Conservation (phyloP, 2,888 invertebrate genomes). For the Pterostichus madidus region DNA sequence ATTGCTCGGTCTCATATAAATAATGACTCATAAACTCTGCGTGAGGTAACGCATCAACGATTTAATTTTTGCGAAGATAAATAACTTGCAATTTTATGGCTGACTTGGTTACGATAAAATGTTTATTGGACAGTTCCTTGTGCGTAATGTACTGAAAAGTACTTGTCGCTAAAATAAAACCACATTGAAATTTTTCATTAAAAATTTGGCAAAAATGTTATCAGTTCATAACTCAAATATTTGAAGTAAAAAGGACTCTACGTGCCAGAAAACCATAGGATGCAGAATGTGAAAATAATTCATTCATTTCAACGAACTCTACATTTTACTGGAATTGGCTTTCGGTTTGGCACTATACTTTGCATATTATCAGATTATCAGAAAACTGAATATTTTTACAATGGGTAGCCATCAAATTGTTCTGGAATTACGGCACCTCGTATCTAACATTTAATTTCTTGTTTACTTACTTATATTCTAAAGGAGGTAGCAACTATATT, state of each 20-base stretch:
- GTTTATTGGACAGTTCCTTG: neutral
- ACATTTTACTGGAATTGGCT: neutral
- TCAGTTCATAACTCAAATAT: neutral
- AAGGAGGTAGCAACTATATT: no score
- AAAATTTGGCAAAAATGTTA: neutral
- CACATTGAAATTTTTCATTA: constrained; percentile 5
- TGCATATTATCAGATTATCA: no score
- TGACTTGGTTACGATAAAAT: neutral
- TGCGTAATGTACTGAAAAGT: neutral
- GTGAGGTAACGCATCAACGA: neutral
- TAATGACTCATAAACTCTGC: constrained; percentile 1
- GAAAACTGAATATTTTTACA: no score
- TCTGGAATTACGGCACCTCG: no score
- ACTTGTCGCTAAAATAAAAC: neutral
- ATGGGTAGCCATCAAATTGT: no score
- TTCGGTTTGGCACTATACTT: neutral
- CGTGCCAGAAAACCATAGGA: constrained; percentile 1
- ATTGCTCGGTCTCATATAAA: neutral
- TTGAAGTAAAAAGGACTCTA: neutral
- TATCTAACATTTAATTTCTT: no score
- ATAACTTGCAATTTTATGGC: neutral
- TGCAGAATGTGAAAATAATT: constrained; percentile 3
- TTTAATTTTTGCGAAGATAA: neutral
- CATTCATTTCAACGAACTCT: neutral
- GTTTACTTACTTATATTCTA: no score